These are phyloP conservation scores for Tenthredo notha DNA, from an alignment of 2,888 invertebrate genomes.

Conservation along the genomic window DNA sequence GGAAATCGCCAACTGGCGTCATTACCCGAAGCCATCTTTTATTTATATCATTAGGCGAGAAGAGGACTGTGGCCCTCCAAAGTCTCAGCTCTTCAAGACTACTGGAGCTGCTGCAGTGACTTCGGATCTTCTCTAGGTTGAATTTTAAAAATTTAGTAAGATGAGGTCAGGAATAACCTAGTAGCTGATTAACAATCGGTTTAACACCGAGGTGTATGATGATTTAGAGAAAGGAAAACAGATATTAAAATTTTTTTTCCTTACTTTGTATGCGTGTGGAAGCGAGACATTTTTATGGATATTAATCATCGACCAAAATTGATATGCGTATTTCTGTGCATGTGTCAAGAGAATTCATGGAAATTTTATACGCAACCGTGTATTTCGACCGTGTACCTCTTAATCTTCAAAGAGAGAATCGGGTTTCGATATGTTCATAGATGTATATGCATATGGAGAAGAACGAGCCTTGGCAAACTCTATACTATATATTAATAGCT, in stretches of 20 bases:
- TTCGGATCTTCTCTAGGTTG: not conserved
- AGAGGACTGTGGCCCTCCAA: not conserved
- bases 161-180: not conserved
- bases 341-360: not conserved
- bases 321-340: not conserved
- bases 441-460: not conserved
- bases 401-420: not conserved
- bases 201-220: not conserved
- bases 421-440: slow-evolving; percentile 6
- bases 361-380: not conserved
- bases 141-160: not conserved
- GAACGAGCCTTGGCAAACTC: slow-evolving; percentile 5
- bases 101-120: not conserved
- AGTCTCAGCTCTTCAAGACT: not conserved
- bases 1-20: slow-evolving; percentile 56
- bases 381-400: not conserved
- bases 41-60: slow-evolving; percentile 70
- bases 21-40: slow-evolving; percentile 70
- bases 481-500: not conserved
- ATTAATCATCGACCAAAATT: not conserved
- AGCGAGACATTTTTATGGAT: not conserved
- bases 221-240: not conserved
- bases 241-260: no score
- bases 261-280: not conserved
- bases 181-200: not conserved